Base-by-base conservation (phyloP, 2,888 invertebrate genomes). In the Cantharis rufa region DNA sequence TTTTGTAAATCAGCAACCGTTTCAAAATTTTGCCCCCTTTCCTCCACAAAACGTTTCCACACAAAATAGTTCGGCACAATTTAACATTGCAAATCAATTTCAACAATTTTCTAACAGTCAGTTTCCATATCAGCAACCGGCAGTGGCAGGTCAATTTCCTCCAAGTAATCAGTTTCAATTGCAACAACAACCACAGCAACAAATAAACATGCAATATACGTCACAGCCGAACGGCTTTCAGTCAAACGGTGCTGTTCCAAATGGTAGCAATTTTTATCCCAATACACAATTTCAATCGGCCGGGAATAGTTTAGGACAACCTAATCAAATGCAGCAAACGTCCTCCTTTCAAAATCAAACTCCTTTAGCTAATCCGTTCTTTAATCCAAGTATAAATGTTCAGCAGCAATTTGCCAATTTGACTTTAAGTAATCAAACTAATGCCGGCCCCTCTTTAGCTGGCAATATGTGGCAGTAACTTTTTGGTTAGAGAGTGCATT, bases 351-450 rank as follows among this genome's bases (percentile, higher is more conserved):
- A 21, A 64, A 73, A 32, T 13, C 80, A 79, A 78, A 76, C 82
- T 24, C 82, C 78, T 9, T 76, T 80, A 62, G 82, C 86, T 4
- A 87, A 87, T 83, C 86, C 87, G 2, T 87, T 87, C 74, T 87
- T 85, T 78, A 85, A 83, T 78, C 86, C 85, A 79, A 81, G 80
- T 2, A 71, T 69, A 69, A 81, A 79, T 74, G 77, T 90, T 79
- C 89, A 89, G 63, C 90, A 90, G 83, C 90, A 90, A 84, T 90
- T 90, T 86, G 86, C 89, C 15, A 90, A 89, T 84, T 85, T 90
- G 84, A 88, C 89, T 71, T 82, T 90, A 76, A 85, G 81, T 78
- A 84, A 84, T 80, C 69, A 84, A 11, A 79, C 75, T 16, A 81
- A 80, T 68, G 24, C 83, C 32, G 69, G 81, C 15, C 83, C 84